Conservation (phyloP, 2,113 vertebrate genomes). For the Azemiops feae region DNA sequence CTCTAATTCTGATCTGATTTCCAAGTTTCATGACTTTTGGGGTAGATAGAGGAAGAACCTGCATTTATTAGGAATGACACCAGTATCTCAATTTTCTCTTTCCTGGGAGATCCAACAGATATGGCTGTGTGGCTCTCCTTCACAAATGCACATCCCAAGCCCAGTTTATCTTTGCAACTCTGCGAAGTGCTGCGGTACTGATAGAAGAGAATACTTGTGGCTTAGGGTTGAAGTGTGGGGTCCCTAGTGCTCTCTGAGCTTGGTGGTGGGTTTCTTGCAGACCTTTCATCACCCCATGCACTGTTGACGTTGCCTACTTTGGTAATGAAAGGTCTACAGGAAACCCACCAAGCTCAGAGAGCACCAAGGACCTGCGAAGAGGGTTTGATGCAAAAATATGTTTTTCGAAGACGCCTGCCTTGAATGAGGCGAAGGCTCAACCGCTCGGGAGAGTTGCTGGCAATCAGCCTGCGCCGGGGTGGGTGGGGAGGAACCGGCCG, state of each 20-base stretch:
- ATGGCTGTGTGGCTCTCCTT: not conserved
- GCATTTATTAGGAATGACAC: not conserved
- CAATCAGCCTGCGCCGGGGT: not conserved
- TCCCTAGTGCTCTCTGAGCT: not conserved
- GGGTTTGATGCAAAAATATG: not conserved
- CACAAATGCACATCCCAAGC: not conserved
- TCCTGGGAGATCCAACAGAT: not conserved
- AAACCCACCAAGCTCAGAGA: not conserved
- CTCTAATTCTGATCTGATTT: not conserved
- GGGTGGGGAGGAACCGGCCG: not conserved
- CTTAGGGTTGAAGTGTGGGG: not conserved
- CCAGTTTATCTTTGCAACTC: not conserved
- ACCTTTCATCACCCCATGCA: not conserved
- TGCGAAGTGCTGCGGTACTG: not conserved
- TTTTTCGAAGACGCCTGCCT: not conserved
- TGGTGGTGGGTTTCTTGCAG: not conserved
- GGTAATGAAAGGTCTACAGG: not conserved
- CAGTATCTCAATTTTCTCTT: not conserved
- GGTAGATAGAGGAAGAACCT: not conserved
- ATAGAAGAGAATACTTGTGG: not conserved
- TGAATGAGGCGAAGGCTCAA: not conserved
- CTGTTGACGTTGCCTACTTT: not conserved
- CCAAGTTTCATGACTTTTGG: not conserved
- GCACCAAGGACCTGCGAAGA: not conserved
- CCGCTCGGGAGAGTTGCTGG: not conserved